Conservation (phyloP, 2,113 vertebrate genomes). For the Myocastor coypus region DNA sequence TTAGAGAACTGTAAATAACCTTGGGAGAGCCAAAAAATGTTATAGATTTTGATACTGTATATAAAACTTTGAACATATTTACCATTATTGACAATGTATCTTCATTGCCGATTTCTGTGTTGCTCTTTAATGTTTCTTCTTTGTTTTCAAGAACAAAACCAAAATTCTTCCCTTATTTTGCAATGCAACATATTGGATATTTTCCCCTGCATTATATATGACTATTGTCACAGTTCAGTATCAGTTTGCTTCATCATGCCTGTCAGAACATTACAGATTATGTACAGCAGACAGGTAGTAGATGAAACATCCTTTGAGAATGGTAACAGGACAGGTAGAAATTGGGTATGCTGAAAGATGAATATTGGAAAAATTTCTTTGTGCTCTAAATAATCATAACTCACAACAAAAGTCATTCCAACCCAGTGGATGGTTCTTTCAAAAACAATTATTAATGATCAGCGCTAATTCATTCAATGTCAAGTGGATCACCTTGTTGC, state of each 20-base stretch:
- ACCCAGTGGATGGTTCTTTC: conserved; percentile 48
- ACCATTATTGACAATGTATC: conserved; percentile 18
- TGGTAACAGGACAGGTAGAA: conserved; percentile 42
- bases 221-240: conserved; percentile 56
- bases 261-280: conserved; percentile 58
- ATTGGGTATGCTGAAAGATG: conserved; percentile 41
- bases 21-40: background rate
- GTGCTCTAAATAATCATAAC: conserved; percentile 39
- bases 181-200: conserved; percentile 10
- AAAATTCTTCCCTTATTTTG: conserved; percentile 40
- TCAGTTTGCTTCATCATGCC: conserved; percentile 68
- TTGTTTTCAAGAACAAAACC: conserved; percentile 28
- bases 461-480: conserved; percentile 63
- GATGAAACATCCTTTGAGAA: conserved; percentile 57
- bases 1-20: background rate
- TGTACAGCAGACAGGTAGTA: conserved; percentile 50
- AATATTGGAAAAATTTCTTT: conserved; percentile 45
- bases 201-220: conserved; percentile 62
- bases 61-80: background rate
- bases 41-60: background rate
- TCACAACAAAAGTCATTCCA: conserved; percentile 61
- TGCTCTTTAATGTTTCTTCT: conserved; percentile 23
- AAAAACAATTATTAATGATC: conserved; percentile 68
- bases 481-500: conserved; percentile 25
- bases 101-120: background rate